These are phyloP conservation scores for Cynoglossus semilaevis DNA, from an alignment of 2,113 vertebrate genomes.

Conservation along the genomic window DNA sequence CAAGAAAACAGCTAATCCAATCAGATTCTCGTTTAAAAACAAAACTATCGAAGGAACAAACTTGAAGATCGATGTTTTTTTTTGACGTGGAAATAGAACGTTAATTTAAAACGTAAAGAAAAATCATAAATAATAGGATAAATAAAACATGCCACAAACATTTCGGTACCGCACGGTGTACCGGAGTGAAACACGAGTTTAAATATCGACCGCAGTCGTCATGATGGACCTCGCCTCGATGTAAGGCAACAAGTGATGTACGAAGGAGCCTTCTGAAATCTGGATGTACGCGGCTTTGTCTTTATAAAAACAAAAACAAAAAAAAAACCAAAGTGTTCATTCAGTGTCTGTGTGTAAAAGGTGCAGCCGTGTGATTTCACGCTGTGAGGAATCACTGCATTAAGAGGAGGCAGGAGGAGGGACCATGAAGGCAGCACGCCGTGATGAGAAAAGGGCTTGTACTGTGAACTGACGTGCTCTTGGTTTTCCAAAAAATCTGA, in stretches of 20 bases:
- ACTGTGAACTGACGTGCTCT: no score
- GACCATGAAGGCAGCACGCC: constrained; percentile 4
- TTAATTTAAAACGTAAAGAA: constrained; percentile 48
- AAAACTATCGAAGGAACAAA: constrained; percentile 38
- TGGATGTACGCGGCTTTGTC: constrained; percentile 22
- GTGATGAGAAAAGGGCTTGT: background rate
- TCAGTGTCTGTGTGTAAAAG: constrained; percentile 39
- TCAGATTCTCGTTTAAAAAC: constrained; percentile 60
- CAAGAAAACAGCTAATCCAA: background rate
- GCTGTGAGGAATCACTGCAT: constrained; percentile 22
- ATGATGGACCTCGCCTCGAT: constrained; percentile 14
- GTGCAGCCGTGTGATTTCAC: background rate
- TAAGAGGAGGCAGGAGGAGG: constrained; percentile 30
- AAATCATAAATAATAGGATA: constrained; percentile 82
- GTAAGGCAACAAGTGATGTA: constrained; percentile 40
- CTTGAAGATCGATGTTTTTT: constrained; percentile 22
- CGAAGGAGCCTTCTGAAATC: constrained; percentile 8
- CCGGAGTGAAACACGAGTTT: constrained; percentile 21
- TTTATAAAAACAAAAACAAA: constrained; percentile 3
- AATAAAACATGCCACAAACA: constrained; percentile 72
- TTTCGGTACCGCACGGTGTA: constrained; percentile 48
- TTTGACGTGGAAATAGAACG: constrained; percentile 65
- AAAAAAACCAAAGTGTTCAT: constrained; percentile 20
- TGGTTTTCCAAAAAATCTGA: no score
- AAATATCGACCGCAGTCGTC: constrained; percentile 34